Conservation (phyloP, 2,888 invertebrate species). For the Atrina japonica region DNA sequence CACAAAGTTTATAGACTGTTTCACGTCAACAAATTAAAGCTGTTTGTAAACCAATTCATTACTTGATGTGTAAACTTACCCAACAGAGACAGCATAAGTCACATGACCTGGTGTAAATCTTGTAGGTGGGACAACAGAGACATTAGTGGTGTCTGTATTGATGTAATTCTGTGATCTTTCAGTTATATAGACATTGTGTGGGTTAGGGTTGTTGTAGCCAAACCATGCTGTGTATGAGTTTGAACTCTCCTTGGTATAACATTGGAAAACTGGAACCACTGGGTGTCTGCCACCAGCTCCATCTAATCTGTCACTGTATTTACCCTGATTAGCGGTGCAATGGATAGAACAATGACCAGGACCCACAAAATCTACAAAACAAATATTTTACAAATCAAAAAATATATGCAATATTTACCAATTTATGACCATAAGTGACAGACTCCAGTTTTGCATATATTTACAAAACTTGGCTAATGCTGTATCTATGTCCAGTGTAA, state of each 20-base stretch:
- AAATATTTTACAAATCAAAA: too few relatives aligned
- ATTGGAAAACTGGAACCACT: slow-evolving; percentile 54
- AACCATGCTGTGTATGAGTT: slow-evolving; percentile 59
- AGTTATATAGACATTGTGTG: slow-evolving; percentile 62
- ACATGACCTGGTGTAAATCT: slow-evolving; percentile 56
- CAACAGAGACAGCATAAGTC: slow-evolving; percentile 51
- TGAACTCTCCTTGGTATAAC: slow-evolving; percentile 42
- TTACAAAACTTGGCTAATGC: too few relatives aligned
- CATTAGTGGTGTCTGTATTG: background rate
- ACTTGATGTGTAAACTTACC: too few relatives aligned
- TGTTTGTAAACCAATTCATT: too few relatives aligned
- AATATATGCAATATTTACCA: background rate
- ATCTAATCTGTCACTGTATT: slow-evolving; percentile 55
- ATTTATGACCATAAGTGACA: too few relatives aligned
- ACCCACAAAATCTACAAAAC: slow-evolving; percentile 62
- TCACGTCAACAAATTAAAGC: too few relatives aligned
- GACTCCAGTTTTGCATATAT: too few relatives aligned
- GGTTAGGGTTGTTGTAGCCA: slow-evolving; percentile 65
- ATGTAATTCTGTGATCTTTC: slow-evolving; percentile 53
- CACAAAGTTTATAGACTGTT: too few relatives aligned
- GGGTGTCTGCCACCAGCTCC: slow-evolving; percentile 42
- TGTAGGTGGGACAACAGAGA: slow-evolving; percentile 34
- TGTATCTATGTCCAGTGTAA: too few relatives aligned
- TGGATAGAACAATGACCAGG: slow-evolving; percentile 63
- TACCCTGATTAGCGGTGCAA: slow-evolving; percentile 61